Conservation (phyloP, 2,113 vertebrate genomes). For the Channa argus region DNA sequence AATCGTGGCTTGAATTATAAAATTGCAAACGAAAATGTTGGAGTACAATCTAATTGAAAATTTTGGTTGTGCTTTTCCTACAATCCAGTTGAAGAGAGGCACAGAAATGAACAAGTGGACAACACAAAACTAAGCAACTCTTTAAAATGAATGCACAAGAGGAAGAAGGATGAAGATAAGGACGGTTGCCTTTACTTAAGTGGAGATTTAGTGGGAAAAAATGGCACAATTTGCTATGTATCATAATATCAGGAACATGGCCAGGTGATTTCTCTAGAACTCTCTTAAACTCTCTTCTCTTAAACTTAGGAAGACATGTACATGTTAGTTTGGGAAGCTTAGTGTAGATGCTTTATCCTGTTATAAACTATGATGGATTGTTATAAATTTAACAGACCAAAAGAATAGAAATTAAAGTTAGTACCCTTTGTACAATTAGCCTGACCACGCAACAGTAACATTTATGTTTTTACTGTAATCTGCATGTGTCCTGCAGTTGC, state of each 20-base stretch:
- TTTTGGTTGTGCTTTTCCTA: neutral
- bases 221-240: neutral
- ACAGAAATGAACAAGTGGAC: neutral
- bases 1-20: too few species aligned
- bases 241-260: neutral
- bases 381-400: too few species aligned
- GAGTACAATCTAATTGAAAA: neutral
- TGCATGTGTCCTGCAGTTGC: too few species aligned
- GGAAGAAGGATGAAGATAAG: neutral
- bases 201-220: neutral
- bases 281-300: too few species aligned
- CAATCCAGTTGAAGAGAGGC: neutral
- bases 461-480: too few species aligned
- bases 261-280: neutral
- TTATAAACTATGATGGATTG: too few species aligned
- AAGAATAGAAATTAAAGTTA: too few species aligned
- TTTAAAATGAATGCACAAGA: neutral
- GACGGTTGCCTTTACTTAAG: neutral
- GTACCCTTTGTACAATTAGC: too few species aligned
- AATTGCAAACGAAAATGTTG: neutral
- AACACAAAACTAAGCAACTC: neutral
- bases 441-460: too few species aligned
- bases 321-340: too few species aligned
- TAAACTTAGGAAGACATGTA: too few species aligned
- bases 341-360: too few species aligned